Base-by-base conservation (phyloP, 2,797 vertebrate genomes). In the Darevskia nairensis region DNA sequence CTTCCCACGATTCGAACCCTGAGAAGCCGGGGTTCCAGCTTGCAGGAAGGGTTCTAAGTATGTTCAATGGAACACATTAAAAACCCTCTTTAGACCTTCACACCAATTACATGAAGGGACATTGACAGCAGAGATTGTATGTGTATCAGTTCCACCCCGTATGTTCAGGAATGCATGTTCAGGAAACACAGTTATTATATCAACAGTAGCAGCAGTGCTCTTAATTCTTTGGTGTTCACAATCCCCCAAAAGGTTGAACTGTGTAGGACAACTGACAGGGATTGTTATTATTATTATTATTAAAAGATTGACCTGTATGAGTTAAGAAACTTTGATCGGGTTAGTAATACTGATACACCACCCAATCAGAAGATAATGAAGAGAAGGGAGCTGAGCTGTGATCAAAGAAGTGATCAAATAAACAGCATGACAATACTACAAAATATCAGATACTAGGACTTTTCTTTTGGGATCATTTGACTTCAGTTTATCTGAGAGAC, bases 321-420 rank as follows among this genome's bases (percentile, higher is more conserved):
- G 61, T 39, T 68, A 9, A 86, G 59, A 79, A 27, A 29, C 0
- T 0, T 81, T 50, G n/a, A 6, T 86, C 82, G 35, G 19, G 64
- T 8, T 88, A 88, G 81, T 35, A 8, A 39, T 46, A 79, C 68
- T 27, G 29, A 71, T 79, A 41, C 1, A 76, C 59, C 41, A 82
- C 29, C 0, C 64, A 2, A 29, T 80, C 11, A 41, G 82, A 46
- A 92, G 86, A 90, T 89, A 86, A 32, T 68, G 35, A 90, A 72
- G 7, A 2, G 21, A 4, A 75, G 23, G 55, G 59, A 46, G 9
- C 69, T 83, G 32, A 64, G 6, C 8, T 92, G 50, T 86, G 85
- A 64, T 64, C 86, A 88, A 71, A 61, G 9, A 61, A 87, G 29
- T 21, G 19, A 86, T 59, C 61, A 0, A 6, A 91, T 75, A 23